Base-by-base conservation (phyloP, 2,797 vertebrate species). In the Xerus rutilus region DNA sequence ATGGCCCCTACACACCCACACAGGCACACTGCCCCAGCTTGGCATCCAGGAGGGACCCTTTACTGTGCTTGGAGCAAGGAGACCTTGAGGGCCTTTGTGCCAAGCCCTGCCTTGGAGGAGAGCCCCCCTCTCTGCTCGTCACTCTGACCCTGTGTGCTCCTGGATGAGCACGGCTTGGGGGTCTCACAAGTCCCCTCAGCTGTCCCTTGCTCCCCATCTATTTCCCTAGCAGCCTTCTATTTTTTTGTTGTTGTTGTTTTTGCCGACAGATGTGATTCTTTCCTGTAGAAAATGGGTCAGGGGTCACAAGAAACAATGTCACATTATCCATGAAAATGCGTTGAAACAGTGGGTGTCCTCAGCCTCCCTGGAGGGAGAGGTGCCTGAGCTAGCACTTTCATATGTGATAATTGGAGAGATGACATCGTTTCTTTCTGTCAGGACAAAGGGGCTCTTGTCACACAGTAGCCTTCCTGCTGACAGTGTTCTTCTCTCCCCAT, bases 271-370 rank as follows among this genome's bases (percentile, higher is more conserved):
- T 3, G 0, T 11, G 94, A 95, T 81, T 95, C 69, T 82, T 86
- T 83, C 82, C 79, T 64, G 90, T 87, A 77, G 74, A 89, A 59
- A 86, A 77, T 2, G 2, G 54, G 77, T 79, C 2, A 0, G 49
- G 64, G 90, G 89, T 84, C 89, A 54, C 21, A 25, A 85, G 67
- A 94, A 85, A 70, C 45, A 78, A 90, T 85, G 93, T 96, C 89
- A n/a, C 35, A 11, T 84, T 84, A 73, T 96, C 83, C 79, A 76
- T 18, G 52, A n/a, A 88, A 94, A 73, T 6, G 35, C 45, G 52
- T 57, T 1, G 23, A 67, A 47, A 18, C 7, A 3, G 77, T 49
- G 83, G 54, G 25, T n/a, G 0, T 81, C 70, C 59, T 69, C 1
- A 11, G 69, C 57, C 15, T 85, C 39, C 82, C 65, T 49, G 0